Evolutionary conservation across 2,113 vertebrate genomes (phyloP).

Genomic region (Nibea coibor): DNA sequence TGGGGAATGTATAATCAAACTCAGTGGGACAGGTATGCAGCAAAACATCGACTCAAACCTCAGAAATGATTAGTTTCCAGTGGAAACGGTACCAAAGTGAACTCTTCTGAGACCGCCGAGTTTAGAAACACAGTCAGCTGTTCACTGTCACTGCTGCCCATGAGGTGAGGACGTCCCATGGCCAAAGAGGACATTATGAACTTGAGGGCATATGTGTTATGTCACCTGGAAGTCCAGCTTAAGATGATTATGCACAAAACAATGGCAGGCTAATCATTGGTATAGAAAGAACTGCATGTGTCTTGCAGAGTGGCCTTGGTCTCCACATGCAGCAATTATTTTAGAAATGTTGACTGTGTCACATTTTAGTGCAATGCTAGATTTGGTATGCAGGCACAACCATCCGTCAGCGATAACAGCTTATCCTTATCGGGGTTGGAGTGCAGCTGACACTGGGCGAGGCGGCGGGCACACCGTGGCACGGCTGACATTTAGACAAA

Average conservation of each 20-base stretch:
- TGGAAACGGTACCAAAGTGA: background rate
- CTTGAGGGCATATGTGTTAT: slow-evolving; percentile 8
- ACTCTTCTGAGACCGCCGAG: slow-evolving; percentile 6
- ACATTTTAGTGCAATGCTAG: background rate
- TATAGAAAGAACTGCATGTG: background rate
- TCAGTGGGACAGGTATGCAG: background rate
- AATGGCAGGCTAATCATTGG: slow-evolving; percentile 14
- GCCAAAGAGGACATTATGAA: slow-evolving; percentile 3
- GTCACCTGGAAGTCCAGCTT: slow-evolving; percentile 30
- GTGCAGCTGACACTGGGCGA: too few relatives aligned
- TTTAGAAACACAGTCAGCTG: slow-evolving; percentile 29
- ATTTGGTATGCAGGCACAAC: background rate
- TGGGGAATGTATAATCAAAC: background rate
- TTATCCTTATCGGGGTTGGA: too few relatives aligned
- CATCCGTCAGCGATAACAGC: too few relatives aligned
- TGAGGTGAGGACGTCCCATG: background rate
- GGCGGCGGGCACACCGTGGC: too few relatives aligned
- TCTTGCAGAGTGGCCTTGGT: background rate
- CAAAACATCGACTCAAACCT: background rate
- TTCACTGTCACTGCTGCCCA: slow-evolving; percentile 15
- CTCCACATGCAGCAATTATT: too few relatives aligned
- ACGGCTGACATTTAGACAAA: too few relatives aligned
- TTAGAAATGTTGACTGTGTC: background rate
- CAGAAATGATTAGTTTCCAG: background rate
- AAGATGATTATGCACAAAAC: slow-evolving; percentile 40